Evolutionary conservation across 2,113 vertebrate species (phyloP).

Genomic region (Pleuronectes platessa): DNA sequence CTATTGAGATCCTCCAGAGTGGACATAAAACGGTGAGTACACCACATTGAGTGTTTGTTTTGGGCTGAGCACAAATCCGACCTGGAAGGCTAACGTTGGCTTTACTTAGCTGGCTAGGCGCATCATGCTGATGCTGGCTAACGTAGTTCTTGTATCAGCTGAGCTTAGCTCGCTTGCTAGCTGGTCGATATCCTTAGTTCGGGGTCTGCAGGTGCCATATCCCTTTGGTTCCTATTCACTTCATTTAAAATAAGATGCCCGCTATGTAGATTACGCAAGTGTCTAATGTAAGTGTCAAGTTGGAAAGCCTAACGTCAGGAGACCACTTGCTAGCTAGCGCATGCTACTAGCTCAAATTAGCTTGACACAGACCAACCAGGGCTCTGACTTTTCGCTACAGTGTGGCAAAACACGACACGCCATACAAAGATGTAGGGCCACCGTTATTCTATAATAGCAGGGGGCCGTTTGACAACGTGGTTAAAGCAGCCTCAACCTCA

Average conservation of each 20-base stretch:
- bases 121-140: constrained; percentile 75
- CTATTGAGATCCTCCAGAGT: constrained; percentile 81
- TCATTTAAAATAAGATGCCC: background rate
- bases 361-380: constrained; percentile 54
- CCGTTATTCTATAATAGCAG: background rate
- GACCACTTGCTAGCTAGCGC: constrained; percentile 72
- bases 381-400: constrained; percentile 40
- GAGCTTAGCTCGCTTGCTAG: constrained; percentile 47
- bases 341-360: constrained; percentile 80
- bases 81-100: constrained; percentile 76
- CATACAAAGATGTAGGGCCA: constrained; percentile 15
- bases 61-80: constrained; percentile 50
- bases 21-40: constrained; percentile 92
- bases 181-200: constrained; percentile 26
- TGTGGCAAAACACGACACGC: constrained; percentile 24
- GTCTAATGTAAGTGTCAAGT: constrained; percentile 50
- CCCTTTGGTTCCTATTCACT: background rate
- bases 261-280: constrained; percentile 25
- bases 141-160: constrained; percentile 60
- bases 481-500: background rate
- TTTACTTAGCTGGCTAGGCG: constrained; percentile 75
- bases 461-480: background rate
- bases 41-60: constrained; percentile 31
- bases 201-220: background rate
- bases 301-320: constrained; percentile 50